phyloP scores from a whole-genome alignment of 2,797 vertebrate species.

The Pampus argenteus region DNA sequence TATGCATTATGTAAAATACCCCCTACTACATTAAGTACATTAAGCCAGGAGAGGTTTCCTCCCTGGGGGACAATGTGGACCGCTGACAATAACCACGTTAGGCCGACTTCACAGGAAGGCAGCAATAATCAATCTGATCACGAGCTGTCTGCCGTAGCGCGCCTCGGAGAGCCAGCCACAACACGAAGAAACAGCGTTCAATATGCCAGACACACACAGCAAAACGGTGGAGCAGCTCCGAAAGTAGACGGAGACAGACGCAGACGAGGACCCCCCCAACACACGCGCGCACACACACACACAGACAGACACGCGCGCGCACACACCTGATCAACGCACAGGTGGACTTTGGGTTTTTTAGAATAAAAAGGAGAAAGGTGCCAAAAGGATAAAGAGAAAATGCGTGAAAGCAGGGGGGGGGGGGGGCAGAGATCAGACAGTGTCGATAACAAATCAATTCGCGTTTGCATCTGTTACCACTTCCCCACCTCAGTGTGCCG shows the following conservation, averaged over 20 bases:
- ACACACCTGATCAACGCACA: slow-evolving; percentile 67
- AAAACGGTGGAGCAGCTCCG: no score
- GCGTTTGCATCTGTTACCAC: slow-evolving; percentile 58
- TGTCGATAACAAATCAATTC: slow-evolving; percentile 77
- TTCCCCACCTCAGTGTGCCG: slow-evolving; percentile 47
- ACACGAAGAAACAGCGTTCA: slow-evolving; percentile 70
- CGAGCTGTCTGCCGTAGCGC: slow-evolving; percentile 71
- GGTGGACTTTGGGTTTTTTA: slow-evolving; percentile 68
- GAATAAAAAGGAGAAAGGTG: slow-evolving; percentile 15
- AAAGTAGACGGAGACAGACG: no score
- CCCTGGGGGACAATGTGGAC: slow-evolving; percentile 35
- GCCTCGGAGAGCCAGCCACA: slow-evolving; percentile 68
- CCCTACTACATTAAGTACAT: slow-evolving; percentile 55
- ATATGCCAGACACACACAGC: slow-evolving; percentile 72
- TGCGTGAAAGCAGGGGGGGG: slow-evolving; percentile 42
- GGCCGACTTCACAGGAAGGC: slow-evolving; percentile 49
- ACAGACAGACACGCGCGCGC: no score
- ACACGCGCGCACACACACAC: no score
- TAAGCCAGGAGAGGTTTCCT: slow-evolving; percentile 21
- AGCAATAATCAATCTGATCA: slow-evolving; percentile 71
- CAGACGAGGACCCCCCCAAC: no score
- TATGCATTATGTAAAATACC: slow-evolving; percentile 57
- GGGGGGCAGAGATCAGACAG: slow-evolving; percentile 59
- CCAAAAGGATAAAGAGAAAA: slow-evolving; percentile 18
- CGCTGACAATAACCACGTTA: slow-evolving; percentile 61